Evolutionary conservation across 2,797 vertebrate species (phyloP), one percentile per base, ranked within the genome.

Genomic region (Liasis olivaceus): DNA sequence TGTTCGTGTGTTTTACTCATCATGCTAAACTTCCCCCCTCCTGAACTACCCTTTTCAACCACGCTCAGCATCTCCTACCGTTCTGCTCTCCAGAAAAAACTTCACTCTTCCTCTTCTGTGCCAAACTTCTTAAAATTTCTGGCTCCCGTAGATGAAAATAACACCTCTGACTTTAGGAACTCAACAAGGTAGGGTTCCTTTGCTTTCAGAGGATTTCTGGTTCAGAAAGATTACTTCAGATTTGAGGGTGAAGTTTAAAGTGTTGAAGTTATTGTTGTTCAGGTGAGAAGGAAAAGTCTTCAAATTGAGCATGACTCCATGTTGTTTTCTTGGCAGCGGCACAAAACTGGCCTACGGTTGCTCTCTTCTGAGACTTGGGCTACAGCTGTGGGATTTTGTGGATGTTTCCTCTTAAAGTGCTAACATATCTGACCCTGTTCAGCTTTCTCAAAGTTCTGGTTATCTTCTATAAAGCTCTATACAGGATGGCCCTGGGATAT

Each of bases 101-200:
- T 99, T 95, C 98, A 98, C 96, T 99, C 99, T 97, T 99, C 99
- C 87, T 99, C 99, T 95, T 99, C 99, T 98, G 99, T 99, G 97
- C 99, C 99, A 98, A 99, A 99, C 98, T 99, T 99, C 98, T 98
- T 99, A 98, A 99, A 99, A 98, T 99, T 99, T 98, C 98, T 99
- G 98, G 98, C 99, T 96, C 99, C 99, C 96, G 98, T 99, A 97
- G 98, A 98, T 97, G 99, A 99, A 97, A 98, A 98, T 96, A 98
- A 98, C 97, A 98, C 97, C 96, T 97, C 97, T 97, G 98, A 98
- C 94, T 98, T 97, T 98, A 97, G 97, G 95, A 98, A 89, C 96
- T 93, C 96, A 88, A 97, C 96, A 98, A 99, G 99, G 99, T 99
- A 99, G 97, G 97, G 96, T 87, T 95, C 22, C 87, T 91, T 2